Percentiles rank a stretch among this genome's conserved stretches.
Evolutionary conservation across 2,797 vertebrate species (phyloP).

Genomic region (Xyrichtys novacula): DNA sequence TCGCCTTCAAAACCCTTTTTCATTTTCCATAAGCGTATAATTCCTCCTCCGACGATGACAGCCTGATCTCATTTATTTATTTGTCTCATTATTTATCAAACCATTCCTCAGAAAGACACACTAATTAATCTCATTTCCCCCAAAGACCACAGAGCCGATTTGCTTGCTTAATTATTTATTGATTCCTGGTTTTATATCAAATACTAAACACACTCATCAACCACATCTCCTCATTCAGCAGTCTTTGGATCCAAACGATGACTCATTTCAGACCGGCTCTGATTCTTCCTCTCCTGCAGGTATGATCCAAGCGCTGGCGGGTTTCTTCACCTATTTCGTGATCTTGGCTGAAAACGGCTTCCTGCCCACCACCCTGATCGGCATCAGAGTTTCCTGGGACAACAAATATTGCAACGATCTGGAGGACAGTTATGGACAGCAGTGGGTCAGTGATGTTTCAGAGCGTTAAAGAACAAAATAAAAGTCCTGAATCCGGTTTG

Average conservation of each 20-base stretch:
- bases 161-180: constrained; percentile 34
- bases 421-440: constrained; percentile 97
- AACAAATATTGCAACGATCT: constrained; percentile 91
- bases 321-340: constrained; percentile 97
- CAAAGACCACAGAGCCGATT: constrained; percentile 2
- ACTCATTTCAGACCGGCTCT: neutral
- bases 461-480: fast-evolving
- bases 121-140: neutral
- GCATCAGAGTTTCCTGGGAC: constrained; percentile 91
- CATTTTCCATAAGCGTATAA: constrained; percentile 4
- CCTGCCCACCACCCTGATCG: constrained; percentile 88
- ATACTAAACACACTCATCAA: neutral
- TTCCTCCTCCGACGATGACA: neutral
- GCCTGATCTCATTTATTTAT: constrained; percentile 8
- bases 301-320: constrained; percentile 97
- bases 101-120: constrained; percentile 1
- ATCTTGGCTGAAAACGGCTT: constrained; percentile 97
- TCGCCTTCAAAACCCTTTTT: neutral
- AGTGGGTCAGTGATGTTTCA: constrained; percentile 89
- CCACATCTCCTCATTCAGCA: neutral
- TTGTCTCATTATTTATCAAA: constrained; percentile 1
- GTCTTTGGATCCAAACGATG: neutral
- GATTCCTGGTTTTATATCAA: constrained; percentile 25
- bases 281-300: constrained; percentile 75
- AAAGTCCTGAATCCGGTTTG: too few species aligned